Percentiles rank a stretch among this genome's conserved stretches.
Evolutionary conservation across 2,113 vertebrate genomes (phyloP).

Genomic region (Thermophis baileyi): DNA sequence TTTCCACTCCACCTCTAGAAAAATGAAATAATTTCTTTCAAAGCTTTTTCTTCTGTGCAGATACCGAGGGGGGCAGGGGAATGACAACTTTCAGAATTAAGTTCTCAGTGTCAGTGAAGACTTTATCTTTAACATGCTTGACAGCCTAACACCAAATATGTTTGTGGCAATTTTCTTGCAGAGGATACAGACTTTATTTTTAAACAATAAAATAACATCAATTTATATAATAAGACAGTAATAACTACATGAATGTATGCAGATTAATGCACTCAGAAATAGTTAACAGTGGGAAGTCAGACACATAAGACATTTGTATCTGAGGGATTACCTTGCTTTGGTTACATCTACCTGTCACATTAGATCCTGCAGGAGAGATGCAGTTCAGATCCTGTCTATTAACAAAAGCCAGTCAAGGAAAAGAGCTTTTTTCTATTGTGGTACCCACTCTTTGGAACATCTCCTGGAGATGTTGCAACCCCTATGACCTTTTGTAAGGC

Average conservation of each 20-base stretch:
- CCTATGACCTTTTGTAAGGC: neutral
- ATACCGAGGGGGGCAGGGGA: fast-evolving
- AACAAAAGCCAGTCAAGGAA: neutral
- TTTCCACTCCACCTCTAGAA: neutral
- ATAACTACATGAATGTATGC: neutral
- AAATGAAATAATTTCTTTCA: neutral
- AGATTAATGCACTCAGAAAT: neutral
- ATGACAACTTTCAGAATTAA: neutral
- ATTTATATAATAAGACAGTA: neutral
- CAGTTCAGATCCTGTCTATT: neutral
- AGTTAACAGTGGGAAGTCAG: neutral
- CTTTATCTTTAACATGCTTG: neutral
- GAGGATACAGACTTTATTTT: neutral
- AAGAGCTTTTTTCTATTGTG: neutral
- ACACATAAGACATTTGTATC: neutral
- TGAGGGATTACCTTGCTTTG: neutral
- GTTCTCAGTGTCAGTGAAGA: neutral
- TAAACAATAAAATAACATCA: neutral
- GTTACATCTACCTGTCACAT: neutral
- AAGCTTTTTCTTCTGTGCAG: neutral
- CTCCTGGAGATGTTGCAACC: neutral
- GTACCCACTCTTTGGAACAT: neutral
- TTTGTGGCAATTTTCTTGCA: neutral
- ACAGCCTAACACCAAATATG: neutral
- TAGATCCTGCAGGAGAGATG: neutral